Evolutionary conservation across 2,888 invertebrate genomes (phyloP).

Genomic region (Ceriagrion tenellum): DNA sequence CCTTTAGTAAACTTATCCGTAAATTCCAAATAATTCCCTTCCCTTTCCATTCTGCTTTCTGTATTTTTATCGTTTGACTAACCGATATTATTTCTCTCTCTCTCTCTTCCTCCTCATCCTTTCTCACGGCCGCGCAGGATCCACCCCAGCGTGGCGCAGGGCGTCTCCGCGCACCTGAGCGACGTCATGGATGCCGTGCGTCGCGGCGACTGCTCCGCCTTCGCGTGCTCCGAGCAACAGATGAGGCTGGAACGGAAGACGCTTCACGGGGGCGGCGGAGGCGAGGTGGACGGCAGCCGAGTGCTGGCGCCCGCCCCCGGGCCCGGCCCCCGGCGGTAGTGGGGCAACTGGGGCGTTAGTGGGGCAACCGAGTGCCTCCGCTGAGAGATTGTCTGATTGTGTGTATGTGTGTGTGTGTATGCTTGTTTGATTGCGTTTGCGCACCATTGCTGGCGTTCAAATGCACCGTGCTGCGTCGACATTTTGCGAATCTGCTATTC

Average conservation of each 20-base stretch:
- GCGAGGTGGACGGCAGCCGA: conserved; percentile 51
- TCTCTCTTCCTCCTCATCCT: not conserved
- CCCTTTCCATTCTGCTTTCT: too few species aligned
- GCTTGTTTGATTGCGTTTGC: too few species aligned
- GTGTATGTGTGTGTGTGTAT: conserved; percentile 2
- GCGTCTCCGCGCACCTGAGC: conserved; percentile 84
- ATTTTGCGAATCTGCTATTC: too few species aligned
- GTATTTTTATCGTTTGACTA: too few species aligned
- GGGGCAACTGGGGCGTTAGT: not conserved
- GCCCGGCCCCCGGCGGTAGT: conserved; percentile 1
- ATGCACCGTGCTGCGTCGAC: too few species aligned
- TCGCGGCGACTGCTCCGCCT: conserved; percentile 84
- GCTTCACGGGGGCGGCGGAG: conserved; percentile 10
- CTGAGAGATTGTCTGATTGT: not conserved
- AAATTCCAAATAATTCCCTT: too few species aligned
- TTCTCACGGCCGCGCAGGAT: conserved; percentile 79
- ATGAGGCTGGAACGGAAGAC: conserved; percentile 73
- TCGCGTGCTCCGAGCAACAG: conserved; percentile 80
- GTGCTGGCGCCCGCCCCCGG: conserved; percentile 41
- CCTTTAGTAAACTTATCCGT: too few species aligned
- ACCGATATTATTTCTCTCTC: not conserved
- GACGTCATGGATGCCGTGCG: conserved; percentile 88
- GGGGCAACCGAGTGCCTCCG: not conserved
- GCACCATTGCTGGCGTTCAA: too few species aligned
- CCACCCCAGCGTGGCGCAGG: conserved; percentile 81